Evolutionary conservation across 2,888 invertebrate species (phyloP).

Genomic region (Melanostoma mellinum): DNA sequence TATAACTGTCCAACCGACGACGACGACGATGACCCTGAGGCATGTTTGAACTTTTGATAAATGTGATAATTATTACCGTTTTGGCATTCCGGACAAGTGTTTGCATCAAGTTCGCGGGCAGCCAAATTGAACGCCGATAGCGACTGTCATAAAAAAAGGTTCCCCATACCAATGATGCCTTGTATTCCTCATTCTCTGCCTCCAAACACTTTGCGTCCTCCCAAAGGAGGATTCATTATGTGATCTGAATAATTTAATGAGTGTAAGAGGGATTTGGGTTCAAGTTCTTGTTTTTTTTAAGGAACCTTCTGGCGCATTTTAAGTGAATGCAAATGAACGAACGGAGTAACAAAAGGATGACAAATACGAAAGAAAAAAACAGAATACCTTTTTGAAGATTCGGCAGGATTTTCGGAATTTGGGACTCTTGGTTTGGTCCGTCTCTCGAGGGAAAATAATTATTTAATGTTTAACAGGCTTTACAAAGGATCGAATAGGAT

Average conservation of each 20-base stretch:
- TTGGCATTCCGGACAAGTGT: slow-evolving; percentile 71
- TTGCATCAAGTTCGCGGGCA: slow-evolving; percentile 65
- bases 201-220: background rate
- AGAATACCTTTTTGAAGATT: background rate
- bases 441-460: slow-evolving; percentile 53
- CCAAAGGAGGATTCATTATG: slow-evolving; percentile 53
- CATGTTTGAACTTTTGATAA: slow-evolving; percentile 69
- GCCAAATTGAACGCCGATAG: slow-evolving; percentile 58
- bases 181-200: background rate
- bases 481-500: slow-evolving; percentile 30
- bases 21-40: slow-evolving; percentile 14
- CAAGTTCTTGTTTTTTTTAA: background rate
- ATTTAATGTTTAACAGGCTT: slow-evolving; percentile 37
- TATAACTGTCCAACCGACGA: slow-evolving; percentile 2
- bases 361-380: slow-evolving; percentile 27
- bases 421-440: background rate
- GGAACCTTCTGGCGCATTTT: slow-evolving; percentile 54
- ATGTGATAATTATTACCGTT: slow-evolving; percentile 71
- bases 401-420: slow-evolving; percentile 17
- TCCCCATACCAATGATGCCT: slow-evolving; percentile 13
- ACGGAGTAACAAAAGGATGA: slow-evolving; percentile 52
- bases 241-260: slow-evolving; percentile 70
- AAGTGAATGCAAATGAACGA: slow-evolving; percentile 63
- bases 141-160: slow-evolving; percentile 35
- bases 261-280: slow-evolving; percentile 39